Percentiles rank a stretch among this genome's conserved stretches.
Conservation (phyloP, 2,797 vertebrate genomes). For the Pogonophryne albipinna region DNA sequence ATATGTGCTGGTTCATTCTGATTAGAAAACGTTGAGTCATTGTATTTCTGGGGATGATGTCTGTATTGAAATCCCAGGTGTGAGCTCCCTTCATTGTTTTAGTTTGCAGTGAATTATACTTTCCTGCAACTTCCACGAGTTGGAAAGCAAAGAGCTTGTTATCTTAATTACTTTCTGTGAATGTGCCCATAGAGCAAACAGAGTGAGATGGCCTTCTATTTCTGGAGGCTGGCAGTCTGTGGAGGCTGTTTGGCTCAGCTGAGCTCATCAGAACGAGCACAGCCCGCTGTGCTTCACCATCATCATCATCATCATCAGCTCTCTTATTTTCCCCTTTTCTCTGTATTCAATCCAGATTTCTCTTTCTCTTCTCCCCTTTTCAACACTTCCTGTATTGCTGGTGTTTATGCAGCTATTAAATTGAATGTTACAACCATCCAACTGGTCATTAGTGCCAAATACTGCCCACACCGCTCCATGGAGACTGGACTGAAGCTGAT, state of each 20-base stretch:
- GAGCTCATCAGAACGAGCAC: slow-evolving; percentile 71
- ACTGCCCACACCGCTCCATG: slow-evolving; percentile 17
- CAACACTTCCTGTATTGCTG: slow-evolving; percentile 34
- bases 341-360: slow-evolving; percentile 44
- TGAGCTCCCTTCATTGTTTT: slow-evolving; percentile 48
- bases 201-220: slow-evolving; percentile 71
- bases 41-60: slow-evolving; percentile 29
- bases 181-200: slow-evolving; percentile 69
- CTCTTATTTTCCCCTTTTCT: slow-evolving; percentile 23
- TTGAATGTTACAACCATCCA: slow-evolving; percentile 13
- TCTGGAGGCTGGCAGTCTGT: slow-evolving; percentile 67
- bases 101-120: slow-evolving; percentile 50
- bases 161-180: slow-evolving; percentile 80
- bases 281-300: slow-evolving; percentile 39
- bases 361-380: slow-evolving; percentile 19
- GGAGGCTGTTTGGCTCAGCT: slow-evolving; percentile 71
- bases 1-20: not conserved
- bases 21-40: slow-evolving; percentile 54
- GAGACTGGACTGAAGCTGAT: slow-evolving; percentile 20
- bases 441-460: slow-evolving; percentile 37
- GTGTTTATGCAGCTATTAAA: slow-evolving; percentile 37
- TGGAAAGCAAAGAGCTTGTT: slow-evolving; percentile 70
- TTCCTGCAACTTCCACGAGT: slow-evolving; percentile 61
- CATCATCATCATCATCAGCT: slow-evolving; percentile 24
- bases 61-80: slow-evolving; percentile 44